Conservation (phyloP, 2,888 invertebrate species). For the Macrostomum cliftonense region DNA sequence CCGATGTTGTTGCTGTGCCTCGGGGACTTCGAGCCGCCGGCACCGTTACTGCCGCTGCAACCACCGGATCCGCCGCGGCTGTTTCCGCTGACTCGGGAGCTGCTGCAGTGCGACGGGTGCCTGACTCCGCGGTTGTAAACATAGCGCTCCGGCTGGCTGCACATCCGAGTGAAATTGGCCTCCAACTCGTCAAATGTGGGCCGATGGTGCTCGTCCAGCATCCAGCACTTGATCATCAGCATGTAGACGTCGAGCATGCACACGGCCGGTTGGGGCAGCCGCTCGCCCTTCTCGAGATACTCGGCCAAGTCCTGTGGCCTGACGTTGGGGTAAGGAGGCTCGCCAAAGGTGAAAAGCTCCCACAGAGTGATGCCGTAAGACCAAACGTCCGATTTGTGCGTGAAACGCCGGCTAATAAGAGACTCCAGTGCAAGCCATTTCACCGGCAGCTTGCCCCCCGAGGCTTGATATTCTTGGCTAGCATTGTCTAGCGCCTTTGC, state of each 20-base stretch:
- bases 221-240: constrained; percentile 9
- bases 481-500: constrained; percentile 82
- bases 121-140: too few species aligned
- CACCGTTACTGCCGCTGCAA: too few species aligned
- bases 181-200: too few species aligned
- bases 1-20: too few species aligned
- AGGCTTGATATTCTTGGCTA: constrained; percentile 84
- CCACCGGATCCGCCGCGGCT: too few species aligned
- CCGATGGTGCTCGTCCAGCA: too few species aligned
- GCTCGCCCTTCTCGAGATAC: constrained; percentile 6
- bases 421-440: not conserved
- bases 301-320: constrained; percentile 4
- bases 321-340: constrained; percentile 7
- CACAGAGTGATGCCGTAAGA: constrained; percentile 22
- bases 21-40: too few species aligned
- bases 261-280: constrained; percentile 8
- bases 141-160: too few species aligned
- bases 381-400: not conserved
- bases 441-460: constrained; percentile 55
- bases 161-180: too few species aligned
- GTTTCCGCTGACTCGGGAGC: too few species aligned
- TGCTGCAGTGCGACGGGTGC: too few species aligned
- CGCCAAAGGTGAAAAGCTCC: constrained; percentile 11
- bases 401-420: not conserved
- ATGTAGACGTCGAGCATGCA: constrained; percentile 11